Conservation (phyloP, 2,888 invertebrate species). For the Chrysotoxum bicinctum region DNA sequence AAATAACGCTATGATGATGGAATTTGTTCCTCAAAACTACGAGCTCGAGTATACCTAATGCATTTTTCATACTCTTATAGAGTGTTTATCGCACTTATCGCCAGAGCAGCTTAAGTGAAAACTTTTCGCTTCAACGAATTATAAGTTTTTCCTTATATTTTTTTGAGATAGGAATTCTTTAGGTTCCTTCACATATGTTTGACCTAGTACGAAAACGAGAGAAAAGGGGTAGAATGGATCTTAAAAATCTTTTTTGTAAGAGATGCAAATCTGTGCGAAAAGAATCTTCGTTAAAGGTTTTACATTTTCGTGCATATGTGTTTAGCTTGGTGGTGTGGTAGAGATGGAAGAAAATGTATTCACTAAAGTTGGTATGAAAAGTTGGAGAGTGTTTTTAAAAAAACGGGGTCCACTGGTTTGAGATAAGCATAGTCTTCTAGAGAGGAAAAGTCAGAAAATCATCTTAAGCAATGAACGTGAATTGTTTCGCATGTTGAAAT, state of each 20-base stretch:
- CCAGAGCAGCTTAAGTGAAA: constrained; percentile 65
- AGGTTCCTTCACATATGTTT: neutral
- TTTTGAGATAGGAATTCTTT: neutral
- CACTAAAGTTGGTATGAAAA: neutral
- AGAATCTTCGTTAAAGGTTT: constrained; percentile 40
- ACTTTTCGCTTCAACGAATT: constrained; percentile 68
- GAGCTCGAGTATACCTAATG: constrained; percentile 35
- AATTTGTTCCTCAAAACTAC: neutral
- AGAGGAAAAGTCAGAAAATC: too few species aligned
- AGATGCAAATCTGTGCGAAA: constrained; percentile 49
- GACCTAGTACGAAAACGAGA: neutral
- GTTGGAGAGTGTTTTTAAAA: neutral
- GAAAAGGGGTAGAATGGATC: neutral
- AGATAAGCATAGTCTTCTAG: too few species aligned
- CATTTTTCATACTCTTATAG: constrained; percentile 69
- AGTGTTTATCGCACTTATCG: constrained; percentile 71
- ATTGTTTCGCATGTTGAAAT: too few species aligned
- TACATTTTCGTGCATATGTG: constrained; percentile 4
- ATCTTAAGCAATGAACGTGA: too few species aligned
- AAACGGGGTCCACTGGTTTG: too few species aligned
- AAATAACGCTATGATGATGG: neutral
- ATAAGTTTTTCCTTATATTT: constrained; percentile 30
- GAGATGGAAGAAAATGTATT: neutral
- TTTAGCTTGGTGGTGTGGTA: neutral
- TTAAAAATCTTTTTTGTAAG: constrained; percentile 32